phyloP scores from a whole-genome alignment of 2,113 vertebrate species.

The Xiphophorus maculatus region DNA sequence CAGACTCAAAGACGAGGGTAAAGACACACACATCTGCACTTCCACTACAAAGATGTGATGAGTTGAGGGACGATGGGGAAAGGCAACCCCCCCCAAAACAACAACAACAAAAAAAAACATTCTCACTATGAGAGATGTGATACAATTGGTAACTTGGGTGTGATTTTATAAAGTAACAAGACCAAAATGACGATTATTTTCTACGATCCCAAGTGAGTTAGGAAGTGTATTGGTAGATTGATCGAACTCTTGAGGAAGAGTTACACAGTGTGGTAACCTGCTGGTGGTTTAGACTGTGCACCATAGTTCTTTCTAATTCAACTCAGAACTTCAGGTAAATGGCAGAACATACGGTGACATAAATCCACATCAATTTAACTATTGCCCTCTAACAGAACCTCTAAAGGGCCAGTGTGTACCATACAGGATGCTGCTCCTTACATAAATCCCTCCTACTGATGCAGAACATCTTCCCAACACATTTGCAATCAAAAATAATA shows the following conservation, averaged over 20 bases:
- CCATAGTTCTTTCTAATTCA: conserved; percentile 27
- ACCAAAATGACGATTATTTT: conserved; percentile 41
- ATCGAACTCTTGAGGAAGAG: conserved; percentile 20
- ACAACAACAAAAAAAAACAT: conserved; percentile 39
- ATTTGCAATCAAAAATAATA: conserved; percentile 34
- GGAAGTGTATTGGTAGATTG: conserved; percentile 8
- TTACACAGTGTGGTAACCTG: conserved; percentile 44
- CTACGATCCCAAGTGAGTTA: conserved; percentile 45
- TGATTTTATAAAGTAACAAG: conserved; percentile 57
- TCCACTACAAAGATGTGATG: conserved; percentile 60
- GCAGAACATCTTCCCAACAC: conserved; percentile 28
- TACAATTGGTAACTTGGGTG: conserved; percentile 25
- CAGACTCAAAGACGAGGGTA: conserved; percentile 23
- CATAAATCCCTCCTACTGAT: conserved; percentile 37
- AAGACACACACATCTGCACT: conserved; percentile 43
- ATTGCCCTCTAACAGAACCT: conserved; percentile 13
- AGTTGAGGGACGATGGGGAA: neutral
- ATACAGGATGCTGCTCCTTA: conserved; percentile 33
- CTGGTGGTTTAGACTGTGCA: conserved; percentile 61
- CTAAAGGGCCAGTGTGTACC: conserved; percentile 11
- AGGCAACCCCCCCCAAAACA: conserved; percentile 6
- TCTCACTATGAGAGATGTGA: conserved; percentile 55
- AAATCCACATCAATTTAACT: neutral
- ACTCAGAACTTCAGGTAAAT: conserved; percentile 16
- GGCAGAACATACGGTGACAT: neutral